These are phyloP conservation scores for Caenorhabditis uteleia DNA, from an alignment of 2,888 invertebrate genomes.

Conservation along the genomic window DNA sequence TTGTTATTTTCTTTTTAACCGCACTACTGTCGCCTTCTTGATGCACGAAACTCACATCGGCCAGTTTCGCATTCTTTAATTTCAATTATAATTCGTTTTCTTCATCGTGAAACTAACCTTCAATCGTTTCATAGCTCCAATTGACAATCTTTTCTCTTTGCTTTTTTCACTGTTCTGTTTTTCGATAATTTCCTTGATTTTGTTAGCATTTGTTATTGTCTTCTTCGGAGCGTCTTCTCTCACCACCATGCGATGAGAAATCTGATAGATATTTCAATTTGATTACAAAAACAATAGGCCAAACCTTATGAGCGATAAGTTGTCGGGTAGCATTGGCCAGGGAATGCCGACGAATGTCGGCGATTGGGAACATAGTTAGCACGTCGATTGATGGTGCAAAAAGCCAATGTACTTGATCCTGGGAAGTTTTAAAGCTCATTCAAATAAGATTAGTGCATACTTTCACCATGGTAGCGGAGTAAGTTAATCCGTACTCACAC, in stretches of 20 bases:
- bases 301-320: slow-evolving; percentile 76
- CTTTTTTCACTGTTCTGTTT: slow-evolving; percentile 1
- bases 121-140: slow-evolving; percentile 17
- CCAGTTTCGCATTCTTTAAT: slow-evolving; percentile 11
- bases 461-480: slow-evolving; percentile 32
- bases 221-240: background rate
- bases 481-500: slow-evolving; percentile 39
- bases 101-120: background rate
- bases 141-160: slow-evolving; percentile 23
- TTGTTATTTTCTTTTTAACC: slow-evolving; percentile 42
- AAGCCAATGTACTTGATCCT: slow-evolving; percentile 71
- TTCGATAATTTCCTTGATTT: slow-evolving; percentile 35
- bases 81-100: background rate
- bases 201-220: slow-evolving; percentile 14
- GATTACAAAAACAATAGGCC: too few relatives aligned
- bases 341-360: slow-evolving; percentile 41
- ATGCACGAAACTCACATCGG: slow-evolving; percentile 17
- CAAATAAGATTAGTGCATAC: too few relatives aligned
- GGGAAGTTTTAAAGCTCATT: too few relatives aligned
- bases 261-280: too few relatives aligned
- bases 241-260: slow-evolving; percentile 12
- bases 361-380: slow-evolving; percentile 73
- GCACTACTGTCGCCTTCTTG: slow-evolving; percentile 39
- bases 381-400: slow-evolving; percentile 83
- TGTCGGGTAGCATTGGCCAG: slow-evolving; percentile 80